These are phyloP conservation scores for Pandemis corylana DNA, from an alignment of 2,888 invertebrate species.

Conservation along the genomic window DNA sequence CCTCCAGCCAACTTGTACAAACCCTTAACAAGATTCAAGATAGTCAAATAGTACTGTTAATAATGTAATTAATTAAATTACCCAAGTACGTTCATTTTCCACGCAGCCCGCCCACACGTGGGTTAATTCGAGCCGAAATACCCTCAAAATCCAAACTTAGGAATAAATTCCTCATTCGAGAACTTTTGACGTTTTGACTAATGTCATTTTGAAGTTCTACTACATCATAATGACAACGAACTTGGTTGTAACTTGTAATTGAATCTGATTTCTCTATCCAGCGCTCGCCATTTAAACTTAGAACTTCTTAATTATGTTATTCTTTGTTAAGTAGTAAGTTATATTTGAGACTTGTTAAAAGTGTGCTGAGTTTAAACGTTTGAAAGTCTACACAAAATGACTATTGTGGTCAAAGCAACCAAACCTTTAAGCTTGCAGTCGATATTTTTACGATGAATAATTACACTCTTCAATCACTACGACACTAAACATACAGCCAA, in stretches of 20 bases:
- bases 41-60: not conserved
- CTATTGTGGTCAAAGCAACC: no score
- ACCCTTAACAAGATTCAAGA: not conserved
- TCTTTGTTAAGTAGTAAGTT: not conserved
- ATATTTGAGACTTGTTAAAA: not conserved
- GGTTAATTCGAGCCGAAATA: slow-evolving; percentile 10
- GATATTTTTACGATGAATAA: no score
- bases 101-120: not conserved
- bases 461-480: no score
- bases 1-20: no score
- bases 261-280: slow-evolving; percentile 28
- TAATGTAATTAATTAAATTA: not conserved
- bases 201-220: slow-evolving; percentile 26
- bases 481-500: no score
- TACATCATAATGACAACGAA: slow-evolving; percentile 34
- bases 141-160: slow-evolving; percentile 22
- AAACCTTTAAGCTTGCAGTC: no score
- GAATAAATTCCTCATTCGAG: slow-evolving; percentile 29
- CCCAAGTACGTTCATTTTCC: not conserved
- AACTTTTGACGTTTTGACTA: slow-evolving; percentile 38
- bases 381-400: no score
- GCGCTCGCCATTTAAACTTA: slow-evolving; percentile 26
- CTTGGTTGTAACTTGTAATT: slow-evolving; percentile 20
- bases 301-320: slow-evolving; percentile 21
- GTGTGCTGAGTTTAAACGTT: not conserved